Conservation (phyloP, 1,140 invertebrate genomes). For the Ceratosolen solmsi region DNA sequence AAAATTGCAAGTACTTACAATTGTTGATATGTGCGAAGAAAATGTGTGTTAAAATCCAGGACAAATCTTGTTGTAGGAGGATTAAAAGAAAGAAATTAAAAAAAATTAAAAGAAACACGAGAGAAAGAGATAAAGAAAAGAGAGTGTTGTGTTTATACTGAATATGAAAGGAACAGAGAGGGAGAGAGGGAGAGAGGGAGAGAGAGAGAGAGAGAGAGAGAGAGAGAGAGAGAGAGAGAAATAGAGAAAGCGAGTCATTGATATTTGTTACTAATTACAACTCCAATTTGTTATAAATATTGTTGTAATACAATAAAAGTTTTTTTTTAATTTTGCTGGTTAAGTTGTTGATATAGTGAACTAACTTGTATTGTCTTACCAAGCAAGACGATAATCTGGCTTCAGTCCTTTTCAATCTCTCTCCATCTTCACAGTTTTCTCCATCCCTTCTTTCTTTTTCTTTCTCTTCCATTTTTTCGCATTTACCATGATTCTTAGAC, state of each 20-base stretch:
- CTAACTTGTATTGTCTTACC: not conserved
- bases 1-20: not conserved
- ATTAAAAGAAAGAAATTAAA: not conserved
- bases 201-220: not conserved
- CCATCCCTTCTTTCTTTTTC: too few species aligned
- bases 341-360: not conserved
- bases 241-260: conserved; percentile 3
- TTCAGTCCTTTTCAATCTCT: not conserved
- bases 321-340: too few species aligned
- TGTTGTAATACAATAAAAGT: conserved; percentile 19
- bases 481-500: not conserved
- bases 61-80: not conserved
- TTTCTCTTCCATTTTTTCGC: too few species aligned
- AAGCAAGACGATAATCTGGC: not conserved
- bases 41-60: conserved; percentile 8
- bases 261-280: conserved; percentile 44
- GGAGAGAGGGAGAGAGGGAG: not conserved
- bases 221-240: not conserved
- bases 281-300: conserved; percentile 45
- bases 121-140: too few species aligned
- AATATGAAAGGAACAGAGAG: not conserved
- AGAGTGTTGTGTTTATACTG: too few species aligned
- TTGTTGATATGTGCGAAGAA: conserved; percentile 39
- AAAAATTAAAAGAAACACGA: not conserved
- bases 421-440: not conserved